A percentile compares a stretch with the other conserved stretches of the same genome.
Evolutionary conservation across 1,140 invertebrate species (phyloP).

Genomic region (Danaus plexippus): DNA sequence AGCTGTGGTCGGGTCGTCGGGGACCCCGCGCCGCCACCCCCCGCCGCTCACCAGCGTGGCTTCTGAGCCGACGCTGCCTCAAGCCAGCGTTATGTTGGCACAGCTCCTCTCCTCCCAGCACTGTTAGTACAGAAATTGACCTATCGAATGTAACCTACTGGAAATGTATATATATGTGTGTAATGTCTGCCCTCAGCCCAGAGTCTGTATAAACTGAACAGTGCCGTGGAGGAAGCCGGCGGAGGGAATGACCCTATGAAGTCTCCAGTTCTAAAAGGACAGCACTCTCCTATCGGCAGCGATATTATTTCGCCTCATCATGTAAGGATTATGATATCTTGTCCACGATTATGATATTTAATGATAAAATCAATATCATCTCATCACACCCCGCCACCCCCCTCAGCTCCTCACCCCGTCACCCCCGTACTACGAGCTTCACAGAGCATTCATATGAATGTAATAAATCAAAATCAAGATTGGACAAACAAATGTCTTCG

Average conservation of each 20-base stretch:
- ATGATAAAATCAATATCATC: conserved; percentile 3
- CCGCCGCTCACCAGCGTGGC: conserved; percentile 63
- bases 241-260: conserved; percentile 36
- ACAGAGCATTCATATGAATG: no score
- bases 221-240: conserved; percentile 36
- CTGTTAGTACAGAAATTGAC: conserved; percentile 32
- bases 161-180: no score
- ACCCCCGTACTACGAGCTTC: conserved; percentile 1
- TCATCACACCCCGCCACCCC: conserved; percentile 15
- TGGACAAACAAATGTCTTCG: no score
- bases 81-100: conserved; percentile 64
- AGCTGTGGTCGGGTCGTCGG: conserved; percentile 18
- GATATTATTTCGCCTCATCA: conserved; percentile 61
- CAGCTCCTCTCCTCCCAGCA: conserved; percentile 62
- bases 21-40: conserved; percentile 30
- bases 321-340: conserved; percentile 26
- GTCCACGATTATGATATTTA: background rate
- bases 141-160: no score
- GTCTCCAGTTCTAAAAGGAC: conserved; percentile 44
- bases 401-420: conserved; percentile 7
- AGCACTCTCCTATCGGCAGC: conserved; percentile 54
- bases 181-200: conserved; percentile 46
- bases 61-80: conserved; percentile 64
- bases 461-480: no score
- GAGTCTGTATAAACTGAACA: conserved; percentile 62